Evolutionary conservation across 1,140 invertebrate genomes (phyloP), one percentile per base, ranked within the genome.

Genomic region (Acarapis woodi): DNA sequence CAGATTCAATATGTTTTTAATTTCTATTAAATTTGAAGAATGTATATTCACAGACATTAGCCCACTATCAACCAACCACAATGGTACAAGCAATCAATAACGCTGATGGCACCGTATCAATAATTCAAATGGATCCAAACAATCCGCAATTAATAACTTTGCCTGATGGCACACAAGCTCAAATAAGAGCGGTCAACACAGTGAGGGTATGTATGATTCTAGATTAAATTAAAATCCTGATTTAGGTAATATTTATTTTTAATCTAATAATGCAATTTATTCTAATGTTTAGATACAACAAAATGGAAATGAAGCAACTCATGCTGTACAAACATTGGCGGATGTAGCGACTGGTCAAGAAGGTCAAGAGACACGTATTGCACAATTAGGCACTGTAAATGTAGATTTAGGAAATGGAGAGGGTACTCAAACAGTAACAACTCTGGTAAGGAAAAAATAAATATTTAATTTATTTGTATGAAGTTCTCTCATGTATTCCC

Each of bases 31-130:
- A 28, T 8, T 8, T 28, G 25, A 28, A 48, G 42, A 40, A 43
- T 21, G 25, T 48, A 20, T 47, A 48, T 39, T 40, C 46, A 35
- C 46, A 43, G 25, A 37, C 47, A 20, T 22, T 46, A 29, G 32
- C 47, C 3, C 71, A 76, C 56, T 80, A 77, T 59, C 67, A 73
- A 32, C 75, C 77, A 33, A 72, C 79, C n/a, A 28, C 25, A 9
- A 75, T 93, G 48, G 66, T 90, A 20, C 83, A 90, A 53, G 85
- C 80, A 3, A 87, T 88, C 52, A 83, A 77, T 44, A 93, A 93
- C 61, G 74, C 82, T 3, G 85, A 94, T 62, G 85, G 85, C 42
- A 79, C 79, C 3, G 78, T 94, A 32, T 88, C 82, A 20, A 73
- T 93, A 36, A 85, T 93, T 43, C 83, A 90, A 57, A 77, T 93